phyloP scores from a whole-genome alignment of 2,797 vertebrate genomes.

The Melopsittacus undulatus region DNA sequence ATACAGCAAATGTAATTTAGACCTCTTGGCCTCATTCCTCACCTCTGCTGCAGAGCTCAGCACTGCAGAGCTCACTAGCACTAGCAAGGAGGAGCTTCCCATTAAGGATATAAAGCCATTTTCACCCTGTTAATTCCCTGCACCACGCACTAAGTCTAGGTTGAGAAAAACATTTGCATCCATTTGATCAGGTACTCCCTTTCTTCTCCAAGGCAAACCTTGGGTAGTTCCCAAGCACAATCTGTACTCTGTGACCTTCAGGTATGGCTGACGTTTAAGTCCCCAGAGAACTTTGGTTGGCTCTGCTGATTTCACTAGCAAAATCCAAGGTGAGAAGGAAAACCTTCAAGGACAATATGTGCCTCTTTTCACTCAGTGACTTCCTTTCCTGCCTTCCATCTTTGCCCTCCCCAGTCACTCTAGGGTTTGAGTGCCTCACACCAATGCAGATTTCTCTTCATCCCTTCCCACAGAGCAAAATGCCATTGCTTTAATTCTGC shows the following conservation, averaged over 20 bases:
- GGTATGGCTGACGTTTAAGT: not conserved
- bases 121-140: not conserved
- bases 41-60: slow-evolving; percentile 1
- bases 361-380: not conserved
- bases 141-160: not conserved
- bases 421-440: not conserved
- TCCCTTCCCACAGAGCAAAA: not conserved
- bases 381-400: not conserved
- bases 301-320: not conserved
- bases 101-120: not conserved
- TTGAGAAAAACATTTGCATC: not conserved
- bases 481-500: not conserved
- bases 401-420: not conserved
- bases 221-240: not conserved
- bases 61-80: not conserved
- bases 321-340: not conserved
- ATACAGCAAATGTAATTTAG: slow-evolving; percentile 6
- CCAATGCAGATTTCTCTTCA: not conserved
- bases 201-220: not conserved
- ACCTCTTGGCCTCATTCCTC: slow-evolving; percentile 31
- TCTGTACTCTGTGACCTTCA: slow-evolving; percentile 22
- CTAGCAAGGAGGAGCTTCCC: not conserved
- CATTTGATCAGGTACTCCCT: not conserved
- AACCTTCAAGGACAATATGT: not conserved
- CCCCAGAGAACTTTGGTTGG: not conserved